Percentiles rank a stretch among this genome's conserved stretches.
These are phyloP conservation scores for Intellagama lesueurii DNA, from an alignment of 2,797 vertebrate species.

Conservation along the genomic window DNA sequence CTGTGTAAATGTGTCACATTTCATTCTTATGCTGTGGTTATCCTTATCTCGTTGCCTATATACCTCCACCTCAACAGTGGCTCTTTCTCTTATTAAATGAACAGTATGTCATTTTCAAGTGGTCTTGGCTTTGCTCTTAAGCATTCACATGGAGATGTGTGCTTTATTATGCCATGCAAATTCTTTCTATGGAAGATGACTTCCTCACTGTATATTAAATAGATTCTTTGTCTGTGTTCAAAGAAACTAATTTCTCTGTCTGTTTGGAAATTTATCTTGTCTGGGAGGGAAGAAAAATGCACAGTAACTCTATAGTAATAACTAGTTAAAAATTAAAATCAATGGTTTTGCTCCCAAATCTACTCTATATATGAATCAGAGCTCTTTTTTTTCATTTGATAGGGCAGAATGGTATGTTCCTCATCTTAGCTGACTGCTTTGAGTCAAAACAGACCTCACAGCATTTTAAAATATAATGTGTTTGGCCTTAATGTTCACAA, in stretches of 20 bases:
- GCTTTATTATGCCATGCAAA: slow-evolving; percentile 5
- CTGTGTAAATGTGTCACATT: neutral
- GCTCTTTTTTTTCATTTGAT: neutral
- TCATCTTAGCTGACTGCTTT: neutral
- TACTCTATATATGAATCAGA: neutral
- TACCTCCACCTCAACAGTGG: neutral
- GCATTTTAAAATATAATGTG: neutral
- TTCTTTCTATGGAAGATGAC: neutral
- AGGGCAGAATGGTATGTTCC: neutral
- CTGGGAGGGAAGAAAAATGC: neutral
- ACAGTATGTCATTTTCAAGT: neutral
- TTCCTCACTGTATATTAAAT: neutral
- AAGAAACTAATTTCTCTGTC: neutral
- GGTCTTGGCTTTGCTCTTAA: neutral
- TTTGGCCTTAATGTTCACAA: neutral
- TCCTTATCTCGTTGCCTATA: neutral
- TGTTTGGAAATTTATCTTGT: neutral
- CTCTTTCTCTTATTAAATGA: neutral
- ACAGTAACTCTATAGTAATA: neutral
- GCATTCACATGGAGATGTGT: neutral
- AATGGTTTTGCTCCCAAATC: neutral
- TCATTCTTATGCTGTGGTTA: neutral
- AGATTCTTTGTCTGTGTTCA: neutral
- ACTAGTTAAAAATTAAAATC: neutral
- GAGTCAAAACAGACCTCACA: neutral